Base-by-base conservation (phyloP, 2,888 invertebrate genomes). In the Sinopyrophorus schimmeli region DNA sequence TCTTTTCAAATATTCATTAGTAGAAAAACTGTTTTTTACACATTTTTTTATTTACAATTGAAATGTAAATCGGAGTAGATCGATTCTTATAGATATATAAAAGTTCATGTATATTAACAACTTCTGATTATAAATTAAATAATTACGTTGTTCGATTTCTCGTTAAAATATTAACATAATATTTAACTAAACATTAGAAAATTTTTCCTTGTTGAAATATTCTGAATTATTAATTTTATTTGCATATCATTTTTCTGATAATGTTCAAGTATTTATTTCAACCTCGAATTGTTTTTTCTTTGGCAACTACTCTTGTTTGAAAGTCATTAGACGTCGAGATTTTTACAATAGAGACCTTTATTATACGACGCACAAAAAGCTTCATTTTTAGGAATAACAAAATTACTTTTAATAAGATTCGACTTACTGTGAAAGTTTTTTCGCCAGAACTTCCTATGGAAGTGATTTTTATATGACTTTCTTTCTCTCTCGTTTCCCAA, bases 401-500 rank as follows among this genome's bases (percentile, higher is more conserved):
- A 18, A 18, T 18, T 18, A 18, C 5, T 18, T 18, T 21, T 27
- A 9, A n/a, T 27, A 11, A 27, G 9, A 30, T 17, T n/a, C n/a
- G n/a, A 44, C 69, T 69, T 59, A 74, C 74, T 64, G 72, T 72
- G 50, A 74, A 74, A 30, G 74, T 71, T 54, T 73, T 72, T 49
- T 74, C 74, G 18, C 72, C 71, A 3, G 63, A 57, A 2, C 73
- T 69, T 27, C 72, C 72, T 27, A 70, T 65, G 3, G 67, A 64
- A 4, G 69, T 65, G 23, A 62, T 48, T 52, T 68, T 68, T 3
- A 59, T 58, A 15, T 66, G 61, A 27, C 52, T 55, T 18, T 65
- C 64, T 16, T 70, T 67, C 21, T 64, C 62, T 12, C 63, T 60
- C 18, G 60, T 55, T 32, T 70, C 69, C 71, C 70, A 69, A 2